These are phyloP conservation scores for Microcebus griseorufus DNA, from an alignment of 2,113 vertebrate species.

Conservation along the genomic window DNA sequence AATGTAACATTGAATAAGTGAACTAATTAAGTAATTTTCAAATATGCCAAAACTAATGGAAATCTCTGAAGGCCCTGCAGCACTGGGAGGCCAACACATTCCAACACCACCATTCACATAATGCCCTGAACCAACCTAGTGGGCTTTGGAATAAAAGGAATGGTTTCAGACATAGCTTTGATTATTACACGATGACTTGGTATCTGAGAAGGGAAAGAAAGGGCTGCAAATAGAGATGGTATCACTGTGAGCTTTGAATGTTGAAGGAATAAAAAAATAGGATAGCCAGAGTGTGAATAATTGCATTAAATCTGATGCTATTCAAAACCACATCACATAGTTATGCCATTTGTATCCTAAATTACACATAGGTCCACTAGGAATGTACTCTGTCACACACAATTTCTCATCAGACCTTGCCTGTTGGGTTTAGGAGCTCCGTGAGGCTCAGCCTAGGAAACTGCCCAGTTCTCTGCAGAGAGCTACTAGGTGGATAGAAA, in stretches of 20 bases:
- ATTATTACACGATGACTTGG: neutral
- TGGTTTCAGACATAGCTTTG: neutral
- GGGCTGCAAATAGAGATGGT: neutral
- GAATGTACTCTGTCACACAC: neutral
- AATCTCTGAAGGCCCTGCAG: neutral
- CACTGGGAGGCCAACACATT: neutral
- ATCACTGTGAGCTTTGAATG: neutral
- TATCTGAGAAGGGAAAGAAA: neutral
- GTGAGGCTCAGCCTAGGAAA: neutral
- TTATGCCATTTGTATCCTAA: neutral
- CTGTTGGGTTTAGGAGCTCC: neutral
- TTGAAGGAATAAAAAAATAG: neutral
- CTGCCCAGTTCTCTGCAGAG: neutral
- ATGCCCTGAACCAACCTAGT: neutral
- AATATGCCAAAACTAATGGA: neutral
- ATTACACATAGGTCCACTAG: neutral
- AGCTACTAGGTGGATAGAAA: rapidly evolving
- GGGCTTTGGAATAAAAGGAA: neutral
- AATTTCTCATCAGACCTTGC: neutral
- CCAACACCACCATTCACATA: neutral
- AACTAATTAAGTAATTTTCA: neutral
- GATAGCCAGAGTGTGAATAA: neutral
- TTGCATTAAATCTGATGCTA: neutral
- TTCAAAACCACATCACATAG: neutral
- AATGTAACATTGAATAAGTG: neutral